Evolutionary conservation across 1,140 invertebrate genomes (phyloP).

Genomic region (Diorhabda sublineata): DNA sequence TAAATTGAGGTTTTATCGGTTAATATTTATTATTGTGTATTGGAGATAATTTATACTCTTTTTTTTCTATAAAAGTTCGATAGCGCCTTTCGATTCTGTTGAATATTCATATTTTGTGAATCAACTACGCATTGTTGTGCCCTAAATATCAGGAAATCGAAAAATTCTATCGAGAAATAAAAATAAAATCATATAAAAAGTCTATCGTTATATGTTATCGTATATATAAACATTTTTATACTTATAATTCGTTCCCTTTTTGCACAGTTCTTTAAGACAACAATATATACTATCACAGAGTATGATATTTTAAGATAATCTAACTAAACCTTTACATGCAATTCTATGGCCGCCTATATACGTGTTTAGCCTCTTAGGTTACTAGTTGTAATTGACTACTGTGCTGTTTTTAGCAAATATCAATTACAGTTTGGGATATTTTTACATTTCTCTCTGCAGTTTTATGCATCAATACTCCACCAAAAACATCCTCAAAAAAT

Average conservation of each 20-base stretch:
- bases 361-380: constrained; percentile 20
- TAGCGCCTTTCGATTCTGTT: not conserved
- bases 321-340: constrained; percentile 16
- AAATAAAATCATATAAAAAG: constrained; percentile 4
- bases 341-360: constrained; percentile 8
- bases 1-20: too few relatives aligned
- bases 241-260: constrained; percentile 21
- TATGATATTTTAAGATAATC: constrained; percentile 21
- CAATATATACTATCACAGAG: constrained; percentile 21
- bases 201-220: constrained; percentile 16
- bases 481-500: not conserved
- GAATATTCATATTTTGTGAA: not conserved
- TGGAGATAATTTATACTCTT: not conserved
- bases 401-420: constrained; percentile 9
- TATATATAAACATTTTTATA: constrained; percentile 22
- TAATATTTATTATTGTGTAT: not conserved
- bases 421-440: not conserved
- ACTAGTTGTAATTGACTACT: constrained; percentile 21
- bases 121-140: not conserved
- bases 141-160: not conserved
- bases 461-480: not conserved
- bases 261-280: constrained; percentile 20
- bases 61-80: not conserved
- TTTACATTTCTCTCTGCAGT: not conserved
- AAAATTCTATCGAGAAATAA: not conserved